These are phyloP conservation scores for Limnothrissa miodon DNA, from an alignment of 2,113 vertebrate species.

Conservation along the genomic window DNA sequence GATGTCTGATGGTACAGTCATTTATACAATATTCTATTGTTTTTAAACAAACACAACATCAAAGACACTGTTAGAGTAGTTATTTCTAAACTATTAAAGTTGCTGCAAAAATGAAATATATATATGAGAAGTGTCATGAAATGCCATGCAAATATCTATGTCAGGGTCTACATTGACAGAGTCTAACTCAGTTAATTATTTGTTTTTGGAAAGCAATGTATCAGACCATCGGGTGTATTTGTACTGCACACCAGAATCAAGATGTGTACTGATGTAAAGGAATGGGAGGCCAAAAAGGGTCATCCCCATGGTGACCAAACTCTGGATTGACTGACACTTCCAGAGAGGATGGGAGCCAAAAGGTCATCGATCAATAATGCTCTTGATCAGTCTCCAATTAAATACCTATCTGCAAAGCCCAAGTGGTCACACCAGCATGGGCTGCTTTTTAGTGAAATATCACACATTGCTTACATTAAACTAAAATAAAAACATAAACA, in stretches of 20 bases:
- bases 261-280: background rate
- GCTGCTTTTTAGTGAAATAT: background rate
- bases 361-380: slow-evolving; percentile 59
- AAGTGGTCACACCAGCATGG: background rate
- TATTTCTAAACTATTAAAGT: too few species aligned
- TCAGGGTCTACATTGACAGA: too few species aligned
- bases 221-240: background rate
- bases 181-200: too few species aligned
- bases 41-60: too few species aligned
- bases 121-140: too few species aligned
- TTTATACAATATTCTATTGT: too few species aligned
- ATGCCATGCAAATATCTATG: too few species aligned
- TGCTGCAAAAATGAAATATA: too few species aligned
- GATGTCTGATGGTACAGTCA: too few species aligned
- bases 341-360: slow-evolving; percentile 43
- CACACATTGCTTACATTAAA: background rate
- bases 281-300: slow-evolving; percentile 55
- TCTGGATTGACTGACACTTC: slow-evolving; percentile 32
- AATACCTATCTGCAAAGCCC: slow-evolving; percentile 39
- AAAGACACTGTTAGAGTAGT: too few species aligned
- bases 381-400: slow-evolving; percentile 58
- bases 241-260: background rate
- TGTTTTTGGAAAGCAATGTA: too few species aligned
- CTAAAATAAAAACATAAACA: background rate
- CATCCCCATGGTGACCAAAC: slow-evolving; percentile 41